Base-by-base conservation (phyloP, 2,113 vertebrate genomes). In the Tyto alba region DNA sequence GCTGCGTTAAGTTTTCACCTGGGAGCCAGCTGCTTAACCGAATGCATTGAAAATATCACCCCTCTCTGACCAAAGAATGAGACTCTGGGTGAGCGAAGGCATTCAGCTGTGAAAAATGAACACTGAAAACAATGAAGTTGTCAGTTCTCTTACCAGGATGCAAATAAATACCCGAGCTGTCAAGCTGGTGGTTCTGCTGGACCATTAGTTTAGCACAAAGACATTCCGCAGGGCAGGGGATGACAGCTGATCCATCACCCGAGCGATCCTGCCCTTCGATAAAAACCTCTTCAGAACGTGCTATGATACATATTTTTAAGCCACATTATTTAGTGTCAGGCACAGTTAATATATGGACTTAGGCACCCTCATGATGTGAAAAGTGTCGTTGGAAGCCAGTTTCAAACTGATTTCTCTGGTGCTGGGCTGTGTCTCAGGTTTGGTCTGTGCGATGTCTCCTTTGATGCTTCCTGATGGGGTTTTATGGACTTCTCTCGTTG, bases 181-280 rank as follows among this genome's bases (percentile, higher is more conserved):
- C 98, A 96, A 80, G 60, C 82, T 66, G 64, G 82, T 6, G 12
- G 94, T 95, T 97, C 96, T 94, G 88, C 96, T 98, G 97, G 93
- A 95, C 97, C 98, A 98, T 98, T 98, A 98, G 96, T 98, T 98
- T 87, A 98, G 95, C 95, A 98, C 97, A 98, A 97, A 98, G 97
- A 96, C 93, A 41, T 98, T 98, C 95, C 22, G 20, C 96, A 87
- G 91, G 95, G 79, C 78, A 82, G 85, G 84, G 29, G 55, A 25
- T 95, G 97, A 86, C 96, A 96, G 96, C 95, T 97, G 97, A 97
- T 98, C 95, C 96, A 94, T 98, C 96, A 97, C 75, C 64, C 10
- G 1, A 13, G 66, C 16, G 27, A 78, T 90, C 94, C 90, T 43
- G 72, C 89, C 93, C 92, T 95, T 89, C 47, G 1, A 93, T 91